These are phyloP conservation scores for Microplitis deprimator DNA, from an alignment of 2,888 invertebrate genomes.

Conservation along the genomic window DNA sequence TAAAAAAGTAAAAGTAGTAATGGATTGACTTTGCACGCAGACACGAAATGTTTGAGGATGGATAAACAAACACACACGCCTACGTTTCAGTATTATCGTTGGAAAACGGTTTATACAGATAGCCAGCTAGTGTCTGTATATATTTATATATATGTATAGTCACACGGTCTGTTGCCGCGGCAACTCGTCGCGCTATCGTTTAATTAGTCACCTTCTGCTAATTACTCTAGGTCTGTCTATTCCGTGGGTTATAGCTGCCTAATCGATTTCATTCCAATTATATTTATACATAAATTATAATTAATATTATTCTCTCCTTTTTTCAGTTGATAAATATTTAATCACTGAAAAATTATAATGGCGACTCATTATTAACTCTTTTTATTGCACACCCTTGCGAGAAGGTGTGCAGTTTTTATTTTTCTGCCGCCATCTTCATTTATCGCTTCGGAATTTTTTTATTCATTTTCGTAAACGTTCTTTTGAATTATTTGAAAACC, in stretches of 20 bases:
- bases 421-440: no score
- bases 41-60: conserved; percentile 41
- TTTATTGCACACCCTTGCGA: no score
- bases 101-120: neutral
- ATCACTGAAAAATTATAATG: no score
- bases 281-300: neutral
- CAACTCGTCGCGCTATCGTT: conserved; percentile 40
- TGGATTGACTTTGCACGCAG: conserved; percentile 40
- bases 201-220: conserved; percentile 45
- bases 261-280: conserved; percentile 24
- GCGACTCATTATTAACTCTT: no score
- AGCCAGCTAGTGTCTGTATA: conserved; percentile 14
- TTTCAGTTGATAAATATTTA: no score
- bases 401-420: no score
- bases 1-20: conserved; percentile 28
- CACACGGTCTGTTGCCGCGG: conserved; percentile 39
- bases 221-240: conserved; percentile 38
- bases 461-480: no score
- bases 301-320: no score
- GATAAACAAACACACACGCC: conserved; percentile 34
- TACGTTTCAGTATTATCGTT: conserved; percentile 8
- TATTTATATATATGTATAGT: conserved; percentile 36
- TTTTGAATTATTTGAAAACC: no score
- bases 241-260: conserved; percentile 32
- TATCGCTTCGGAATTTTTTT: no score